Base-by-base conservation (phyloP, 2,113 vertebrate genomes). In the Polypterus senegalus region DNA sequence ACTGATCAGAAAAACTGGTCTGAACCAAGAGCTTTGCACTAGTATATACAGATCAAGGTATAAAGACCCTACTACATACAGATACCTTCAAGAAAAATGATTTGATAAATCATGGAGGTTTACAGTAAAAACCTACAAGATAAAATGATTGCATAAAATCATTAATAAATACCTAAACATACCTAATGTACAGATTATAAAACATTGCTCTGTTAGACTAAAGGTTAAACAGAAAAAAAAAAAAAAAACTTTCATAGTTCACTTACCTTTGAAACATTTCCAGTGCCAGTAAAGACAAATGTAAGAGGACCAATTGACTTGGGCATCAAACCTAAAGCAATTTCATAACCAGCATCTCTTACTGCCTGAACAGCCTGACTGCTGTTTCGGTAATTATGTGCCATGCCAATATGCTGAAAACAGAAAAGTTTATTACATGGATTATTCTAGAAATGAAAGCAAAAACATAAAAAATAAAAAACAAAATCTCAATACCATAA, bases 371-470 rank as follows among this genome's bases (percentile, higher is more conserved):
- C 79, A 48, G 96, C 96, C 81, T 99, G 96, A 73, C 89, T 91
- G 71, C 95, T 93, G 48, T 92, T 99, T 69, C 96, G 82, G 83
- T 99, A 99, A 84, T 97, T 99, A 68, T 99, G 96, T 49, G 93
- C 89, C 96, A 99, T 98, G 63, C 95, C 94, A 58, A 99, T 93
- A 73, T 98, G 94, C 96, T 99, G 77, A 60, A 85, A 83, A 63
- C 27, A 63, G 11, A 51, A 7, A 51, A 2, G 9, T 51, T 7
- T 51, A 51, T 51, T 51, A 51, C 9, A 51, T 51, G 49, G 6
- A 51, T 51, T 6, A 6, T 55, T 4, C 59, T 10, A 48, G 47
- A 1, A 48, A 49, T 58, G 81, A 73, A 73, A 49, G 64, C 10
- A 69, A 3, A 61, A 1, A 52, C n/a, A 4, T 46, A 69, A 51